Percentiles rank a stretch among this genome's conserved stretches.
Evolutionary conservation across 2,113 vertebrate species (phyloP).

Genomic region (Thermophis baileyi): DNA sequence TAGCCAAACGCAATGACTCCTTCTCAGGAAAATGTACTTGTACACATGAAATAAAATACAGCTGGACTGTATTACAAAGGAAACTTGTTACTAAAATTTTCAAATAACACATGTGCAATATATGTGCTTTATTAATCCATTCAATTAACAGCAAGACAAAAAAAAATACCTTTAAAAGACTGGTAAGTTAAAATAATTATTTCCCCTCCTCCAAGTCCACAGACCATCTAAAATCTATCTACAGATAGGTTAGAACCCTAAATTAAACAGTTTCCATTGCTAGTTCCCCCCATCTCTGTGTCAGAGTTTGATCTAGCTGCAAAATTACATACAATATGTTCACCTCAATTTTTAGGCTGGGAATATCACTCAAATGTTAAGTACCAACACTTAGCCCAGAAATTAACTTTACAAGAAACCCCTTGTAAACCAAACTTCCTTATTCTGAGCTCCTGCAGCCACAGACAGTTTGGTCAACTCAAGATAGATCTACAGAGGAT

Average conservation of each 20-base stretch:
- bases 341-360: background rate
- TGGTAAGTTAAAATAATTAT: background rate
- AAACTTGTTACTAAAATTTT: background rate
- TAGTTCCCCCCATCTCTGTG: background rate
- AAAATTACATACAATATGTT: background rate
- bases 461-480: background rate
- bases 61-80: background rate
- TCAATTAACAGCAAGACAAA: background rate
- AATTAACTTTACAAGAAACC: background rate
- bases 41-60: background rate
- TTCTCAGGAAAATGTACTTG: background rate
- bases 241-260: background rate
- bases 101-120: background rate
- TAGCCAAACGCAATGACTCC: background rate
- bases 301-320: background rate
- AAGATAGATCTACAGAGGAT: too few relatives aligned
- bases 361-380: background rate
- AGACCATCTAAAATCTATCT: background rate
- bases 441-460: background rate
- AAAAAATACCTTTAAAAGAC: background rate
- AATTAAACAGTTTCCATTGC: background rate
- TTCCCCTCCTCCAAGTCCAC: background rate
- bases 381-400: background rate
- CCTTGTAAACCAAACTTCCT: background rate
- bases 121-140: background rate